Base-by-base conservation (phyloP, 2,888 invertebrate species). In the Monoplex corrugatus region DNA sequence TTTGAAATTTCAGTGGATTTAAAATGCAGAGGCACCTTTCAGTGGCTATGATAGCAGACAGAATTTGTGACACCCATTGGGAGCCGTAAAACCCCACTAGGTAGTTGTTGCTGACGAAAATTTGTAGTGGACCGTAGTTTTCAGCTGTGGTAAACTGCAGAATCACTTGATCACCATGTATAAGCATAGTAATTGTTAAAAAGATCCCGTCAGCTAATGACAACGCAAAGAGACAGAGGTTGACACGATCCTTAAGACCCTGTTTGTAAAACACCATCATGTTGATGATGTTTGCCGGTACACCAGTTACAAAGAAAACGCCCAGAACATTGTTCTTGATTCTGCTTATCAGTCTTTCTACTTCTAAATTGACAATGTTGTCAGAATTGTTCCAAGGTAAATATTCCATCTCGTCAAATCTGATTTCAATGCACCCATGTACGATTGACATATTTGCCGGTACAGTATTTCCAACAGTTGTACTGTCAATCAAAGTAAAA, bases 191-290 rank as follows among this genome's bases (percentile, higher is more conserved):
- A 2, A 8, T 13, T 3, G 43, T 2, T 28, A 80, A 43, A 28
- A 0, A 28, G 28, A 80, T 3, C 23, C 10, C 78, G n/a, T 80
- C 78, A 28, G 40, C 40, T 10, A 80, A 19, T 8, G 78, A 19
- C 78, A 80, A 23, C 23, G 78, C 40, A n/a, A 80, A 80, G 43
- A 80, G 78, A 80, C 78, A 80, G 40, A 80, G 23, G 43, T 80
- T 80, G 78, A 80, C 78, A 19, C 78, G 78, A 32, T 80, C 78
- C 40, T 28, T 23, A 3, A 80, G 78, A 40, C 78, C 78, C 23
- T 80, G 78, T 43, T 80, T 40, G 43, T 80, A 28, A 32, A 80
- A 80, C 28, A 80, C 78, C 43, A 43, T 43, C 78, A 80, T 80
- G 43, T 80, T 80, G 78, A 80, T 43, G 78, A 80, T 1, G 78